These are phyloP conservation scores for Pachyrhynchus sulphureomaculatus DNA, from an alignment of 1,140 invertebrate species.

Conservation along the genomic window DNA sequence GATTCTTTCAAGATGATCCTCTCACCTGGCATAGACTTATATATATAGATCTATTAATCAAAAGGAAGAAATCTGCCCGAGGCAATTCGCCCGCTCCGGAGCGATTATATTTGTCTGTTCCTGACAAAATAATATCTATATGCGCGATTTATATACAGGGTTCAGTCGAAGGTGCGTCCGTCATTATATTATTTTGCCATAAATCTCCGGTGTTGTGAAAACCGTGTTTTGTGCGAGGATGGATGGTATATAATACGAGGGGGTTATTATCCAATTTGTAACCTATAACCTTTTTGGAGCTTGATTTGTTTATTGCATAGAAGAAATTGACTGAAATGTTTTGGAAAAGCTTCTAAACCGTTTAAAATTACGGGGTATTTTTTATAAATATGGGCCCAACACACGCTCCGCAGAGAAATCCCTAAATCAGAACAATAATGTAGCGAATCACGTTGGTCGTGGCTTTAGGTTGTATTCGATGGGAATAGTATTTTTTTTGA, in stretches of 20 bases:
- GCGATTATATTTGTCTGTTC: conserved; percentile 44
- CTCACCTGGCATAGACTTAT: conserved; percentile 43
- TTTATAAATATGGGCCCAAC: too few relatives aligned
- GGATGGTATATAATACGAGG: not conserved
- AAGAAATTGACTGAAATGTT: too few relatives aligned
- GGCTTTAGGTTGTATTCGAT: too few relatives aligned
- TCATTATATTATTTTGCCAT: conserved; percentile 20
- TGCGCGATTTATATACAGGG: conserved; percentile 33
- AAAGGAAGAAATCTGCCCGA: conserved; percentile 12
- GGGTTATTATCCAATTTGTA: conserved; percentile 23
- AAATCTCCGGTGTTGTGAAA: conserved; percentile 1
- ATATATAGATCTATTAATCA: conserved; percentile 44
- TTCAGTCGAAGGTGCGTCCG: not conserved
- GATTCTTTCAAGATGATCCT: not conserved
- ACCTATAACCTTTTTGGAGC: conserved; percentile 1
- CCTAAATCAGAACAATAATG: too few relatives aligned
- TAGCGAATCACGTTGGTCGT: too few relatives aligned
- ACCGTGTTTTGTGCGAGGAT: too few relatives aligned
- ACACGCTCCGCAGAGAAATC: too few relatives aligned
- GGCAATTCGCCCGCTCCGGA: not conserved
- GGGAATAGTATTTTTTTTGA: too few relatives aligned
- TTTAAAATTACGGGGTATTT: too few relatives aligned
- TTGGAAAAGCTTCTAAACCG: too few relatives aligned
- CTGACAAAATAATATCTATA: conserved; percentile 46
- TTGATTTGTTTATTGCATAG: too few relatives aligned